Conservation (phyloP, 2,797 vertebrate genomes). For the Danionella dracula region DNA sequence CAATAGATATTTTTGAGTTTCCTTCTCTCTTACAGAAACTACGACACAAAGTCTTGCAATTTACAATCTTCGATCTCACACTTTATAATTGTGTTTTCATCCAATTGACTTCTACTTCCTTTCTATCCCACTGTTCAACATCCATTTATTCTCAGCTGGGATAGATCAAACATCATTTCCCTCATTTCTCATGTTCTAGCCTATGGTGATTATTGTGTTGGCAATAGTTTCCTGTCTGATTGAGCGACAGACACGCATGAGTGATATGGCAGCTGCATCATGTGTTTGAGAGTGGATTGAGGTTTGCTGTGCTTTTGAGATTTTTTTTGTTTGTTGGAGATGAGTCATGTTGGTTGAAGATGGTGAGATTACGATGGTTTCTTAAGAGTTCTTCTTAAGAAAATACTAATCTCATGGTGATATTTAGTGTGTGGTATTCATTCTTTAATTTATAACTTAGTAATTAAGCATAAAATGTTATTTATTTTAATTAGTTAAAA, state of each 20-base stretch:
- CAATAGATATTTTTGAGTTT: too few species aligned
- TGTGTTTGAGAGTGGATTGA: constrained; percentile 6
- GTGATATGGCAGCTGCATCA: constrained; percentile 11
- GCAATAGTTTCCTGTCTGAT: constrained; percentile 18
- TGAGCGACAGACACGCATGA: constrained; percentile 19
- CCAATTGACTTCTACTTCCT: neutral
- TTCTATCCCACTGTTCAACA: neutral
- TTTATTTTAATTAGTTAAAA: too few species aligned
- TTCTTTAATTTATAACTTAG: too few species aligned
- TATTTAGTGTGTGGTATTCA: too few species aligned
- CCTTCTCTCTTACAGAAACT: neutral
- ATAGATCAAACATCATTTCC: constrained; percentile 13
- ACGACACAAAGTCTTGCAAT: neutral
- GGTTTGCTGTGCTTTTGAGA: constrained; percentile 21
- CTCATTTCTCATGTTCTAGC: neutral
- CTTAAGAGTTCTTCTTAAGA: neutral
- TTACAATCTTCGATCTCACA: too few species aligned
- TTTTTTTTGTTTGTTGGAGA: too few species aligned
- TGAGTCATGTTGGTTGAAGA: neutral
- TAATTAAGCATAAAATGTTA: too few species aligned
- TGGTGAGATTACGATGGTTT: neutral
- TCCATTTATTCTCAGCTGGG: constrained; percentile 5
- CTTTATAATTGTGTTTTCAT: neutral
- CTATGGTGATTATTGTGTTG: constrained; percentile 46
- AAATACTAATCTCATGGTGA: neutral